phyloP scores from a whole-genome alignment of 1,140 invertebrate genomes.

The Acyrthosiphon pisum region DNA sequence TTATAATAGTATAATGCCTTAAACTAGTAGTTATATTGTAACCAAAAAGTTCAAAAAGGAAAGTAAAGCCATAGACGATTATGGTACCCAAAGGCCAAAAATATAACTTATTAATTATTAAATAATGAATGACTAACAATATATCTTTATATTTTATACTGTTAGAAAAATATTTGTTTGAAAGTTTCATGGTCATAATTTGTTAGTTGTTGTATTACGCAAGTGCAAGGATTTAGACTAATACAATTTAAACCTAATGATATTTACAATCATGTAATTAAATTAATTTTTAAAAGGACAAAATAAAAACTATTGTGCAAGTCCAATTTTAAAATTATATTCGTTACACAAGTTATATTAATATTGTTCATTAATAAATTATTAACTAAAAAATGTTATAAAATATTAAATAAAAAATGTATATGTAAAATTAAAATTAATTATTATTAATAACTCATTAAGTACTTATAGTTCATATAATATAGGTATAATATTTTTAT shows the following conservation, averaged over 20 bases:
- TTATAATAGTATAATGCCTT: background rate
- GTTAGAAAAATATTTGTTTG: background rate
- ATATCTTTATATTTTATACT: background rate
- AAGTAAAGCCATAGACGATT: background rate
- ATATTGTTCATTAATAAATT: background rate
- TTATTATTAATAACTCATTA: too few relatives aligned
- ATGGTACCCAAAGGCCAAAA: background rate
- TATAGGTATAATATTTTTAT: too few relatives aligned
- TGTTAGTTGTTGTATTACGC: background rate
- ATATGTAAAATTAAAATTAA: background rate
- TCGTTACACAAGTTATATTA: slow-evolving; percentile 29
- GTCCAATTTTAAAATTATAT: slow-evolving; percentile 29
- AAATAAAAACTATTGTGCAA: slow-evolving; percentile 28
- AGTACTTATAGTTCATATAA: too few relatives aligned
- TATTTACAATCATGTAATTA: background rate
- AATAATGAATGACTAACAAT: background rate
- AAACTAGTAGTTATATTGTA: background rate
- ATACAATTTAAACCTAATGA: background rate
- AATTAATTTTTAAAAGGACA: background rate
- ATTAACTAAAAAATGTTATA: background rate
- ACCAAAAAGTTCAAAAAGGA: background rate
- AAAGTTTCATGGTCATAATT: background rate
- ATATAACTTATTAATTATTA: background rate
- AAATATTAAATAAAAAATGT: background rate
- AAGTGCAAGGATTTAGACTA: background rate